A percentile compares a stretch with the other conserved stretches of the same genome.
phyloP scores from a whole-genome alignment of 2,888 invertebrate genomes.

The Pyrrhia umbra region DNA sequence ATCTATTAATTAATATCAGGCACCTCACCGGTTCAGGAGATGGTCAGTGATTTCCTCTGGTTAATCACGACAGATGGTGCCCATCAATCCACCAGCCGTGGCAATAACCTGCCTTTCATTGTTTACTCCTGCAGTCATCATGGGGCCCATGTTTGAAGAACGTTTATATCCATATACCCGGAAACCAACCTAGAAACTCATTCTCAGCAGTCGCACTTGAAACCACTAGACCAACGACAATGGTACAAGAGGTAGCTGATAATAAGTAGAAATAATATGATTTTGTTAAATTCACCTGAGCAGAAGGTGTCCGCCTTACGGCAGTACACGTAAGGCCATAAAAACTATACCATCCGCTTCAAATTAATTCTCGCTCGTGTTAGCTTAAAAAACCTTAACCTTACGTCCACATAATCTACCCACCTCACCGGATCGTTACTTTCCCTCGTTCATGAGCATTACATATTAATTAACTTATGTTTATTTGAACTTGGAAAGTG shows the following conservation, averaged over 20 bases:
- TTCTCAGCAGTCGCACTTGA: too few relatives aligned
- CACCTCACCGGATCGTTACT: conserved; percentile 42
- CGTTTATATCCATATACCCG: not conserved
- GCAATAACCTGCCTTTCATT: not conserved
- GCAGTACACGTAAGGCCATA: not conserved
- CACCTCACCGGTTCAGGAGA: not conserved
- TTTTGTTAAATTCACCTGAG: not conserved
- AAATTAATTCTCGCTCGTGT: conserved; percentile 7
- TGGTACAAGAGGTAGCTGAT: not conserved
- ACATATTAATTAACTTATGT: conserved; percentile 41
- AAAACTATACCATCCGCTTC: conserved; percentile 8
- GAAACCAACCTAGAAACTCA: too few relatives aligned
- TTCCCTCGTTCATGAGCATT: conserved; percentile 38
- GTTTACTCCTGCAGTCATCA: not conserved
- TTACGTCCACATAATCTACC: conserved; percentile 27
- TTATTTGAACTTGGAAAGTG: conserved; percentile 56
- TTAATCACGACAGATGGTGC: not conserved
- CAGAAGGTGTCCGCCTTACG: too few relatives aligned
- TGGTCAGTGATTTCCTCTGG: not conserved
- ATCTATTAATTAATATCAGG: too few relatives aligned
- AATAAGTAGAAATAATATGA: not conserved
- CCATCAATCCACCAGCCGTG: not conserved
- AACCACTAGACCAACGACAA: too few relatives aligned
- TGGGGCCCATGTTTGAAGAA: not conserved
- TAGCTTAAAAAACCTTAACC: conserved; percentile 14